Evolutionary conservation across 2,797 vertebrate species (phyloP).

Genomic region (Botia almorhae): DNA sequence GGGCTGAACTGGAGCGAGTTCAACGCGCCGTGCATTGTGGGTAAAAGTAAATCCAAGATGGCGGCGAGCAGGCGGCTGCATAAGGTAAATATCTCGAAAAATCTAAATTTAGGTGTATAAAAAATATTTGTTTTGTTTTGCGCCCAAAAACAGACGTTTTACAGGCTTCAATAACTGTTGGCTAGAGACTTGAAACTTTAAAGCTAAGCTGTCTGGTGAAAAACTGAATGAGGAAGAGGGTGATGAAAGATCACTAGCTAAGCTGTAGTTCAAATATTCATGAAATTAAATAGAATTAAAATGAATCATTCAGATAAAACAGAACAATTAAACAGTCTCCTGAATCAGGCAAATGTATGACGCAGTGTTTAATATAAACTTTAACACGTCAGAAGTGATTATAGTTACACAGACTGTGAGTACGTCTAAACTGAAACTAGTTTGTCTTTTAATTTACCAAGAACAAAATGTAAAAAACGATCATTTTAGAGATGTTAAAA

Average conservation of each 20-base stretch:
- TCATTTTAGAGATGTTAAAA: not conserved
- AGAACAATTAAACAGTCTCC: not conserved
- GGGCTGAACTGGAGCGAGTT: not conserved
- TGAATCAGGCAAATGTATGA: not conserved
- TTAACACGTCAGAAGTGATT: not conserved
- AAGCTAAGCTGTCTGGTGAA: not conserved
- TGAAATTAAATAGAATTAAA: not conserved
- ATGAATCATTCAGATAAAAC: not conserved
- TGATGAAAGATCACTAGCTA: conserved; percentile 37
- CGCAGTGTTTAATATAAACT: not conserved
- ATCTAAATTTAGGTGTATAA: not conserved
- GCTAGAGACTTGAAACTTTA: not conserved
- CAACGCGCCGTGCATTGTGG: conserved; percentile 63
- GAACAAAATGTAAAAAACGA: not conserved
- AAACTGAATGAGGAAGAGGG: conserved; percentile 9
- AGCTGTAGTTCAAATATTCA: conserved; percentile 28
- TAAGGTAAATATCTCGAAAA: conserved; percentile 66
- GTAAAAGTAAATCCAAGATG: conserved; percentile 68
- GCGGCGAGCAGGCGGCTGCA: conserved; percentile 71
- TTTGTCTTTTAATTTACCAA: not conserved
- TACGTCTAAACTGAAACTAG: not conserved
- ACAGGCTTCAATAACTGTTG: not conserved
- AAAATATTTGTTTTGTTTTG: not conserved
- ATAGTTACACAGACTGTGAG: not conserved
- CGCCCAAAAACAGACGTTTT: not conserved